These are phyloP conservation scores for Arrhamphus sclerolepis DNA, from an alignment of 2,797 vertebrate species.

Conservation along the genomic window DNA sequence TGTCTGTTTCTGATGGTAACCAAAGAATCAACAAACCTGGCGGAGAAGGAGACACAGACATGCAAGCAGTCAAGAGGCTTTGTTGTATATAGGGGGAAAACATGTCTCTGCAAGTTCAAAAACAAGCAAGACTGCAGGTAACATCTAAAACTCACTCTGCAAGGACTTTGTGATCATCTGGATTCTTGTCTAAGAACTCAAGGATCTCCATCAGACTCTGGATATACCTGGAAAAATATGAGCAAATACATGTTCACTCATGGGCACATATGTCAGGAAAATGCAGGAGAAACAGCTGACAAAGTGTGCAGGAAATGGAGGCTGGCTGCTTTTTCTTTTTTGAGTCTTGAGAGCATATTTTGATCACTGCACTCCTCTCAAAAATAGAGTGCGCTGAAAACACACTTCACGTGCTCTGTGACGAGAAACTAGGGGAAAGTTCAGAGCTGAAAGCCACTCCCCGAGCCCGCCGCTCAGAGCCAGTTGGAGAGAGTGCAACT, in stretches of 20 bases:
- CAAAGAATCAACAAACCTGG: conserved; percentile 87
- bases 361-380: background rate
- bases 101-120: background rate
- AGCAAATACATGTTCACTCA: background rate
- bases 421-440: conserved; percentile 73
- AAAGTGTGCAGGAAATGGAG: background rate
- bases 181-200: conserved; percentile 88
- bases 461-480: conserved; percentile 5
- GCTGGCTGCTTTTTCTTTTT: too few relatives aligned
- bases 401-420: conserved; percentile 42
- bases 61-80: background rate
- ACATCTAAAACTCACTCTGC: conserved; percentile 83
- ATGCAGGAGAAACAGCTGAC: background rate
- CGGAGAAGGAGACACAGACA: background rate
- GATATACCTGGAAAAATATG: conserved; percentile 84
- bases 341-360: background rate
- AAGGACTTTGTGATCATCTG: conserved; percentile 86
- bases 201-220: conserved; percentile 96
- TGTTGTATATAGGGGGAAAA: background rate
- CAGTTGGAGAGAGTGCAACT: conserved; percentile 59
- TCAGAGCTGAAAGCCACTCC: conserved; percentile 47
- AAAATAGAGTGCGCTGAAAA: conserved; percentile 20
- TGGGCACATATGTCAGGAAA: background rate
- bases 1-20: conserved; percentile 95
- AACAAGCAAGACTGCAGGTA: background rate